phyloP scores from a whole-genome alignment of 1,140 invertebrate species.

The Leptoteleia sp. region DNA sequence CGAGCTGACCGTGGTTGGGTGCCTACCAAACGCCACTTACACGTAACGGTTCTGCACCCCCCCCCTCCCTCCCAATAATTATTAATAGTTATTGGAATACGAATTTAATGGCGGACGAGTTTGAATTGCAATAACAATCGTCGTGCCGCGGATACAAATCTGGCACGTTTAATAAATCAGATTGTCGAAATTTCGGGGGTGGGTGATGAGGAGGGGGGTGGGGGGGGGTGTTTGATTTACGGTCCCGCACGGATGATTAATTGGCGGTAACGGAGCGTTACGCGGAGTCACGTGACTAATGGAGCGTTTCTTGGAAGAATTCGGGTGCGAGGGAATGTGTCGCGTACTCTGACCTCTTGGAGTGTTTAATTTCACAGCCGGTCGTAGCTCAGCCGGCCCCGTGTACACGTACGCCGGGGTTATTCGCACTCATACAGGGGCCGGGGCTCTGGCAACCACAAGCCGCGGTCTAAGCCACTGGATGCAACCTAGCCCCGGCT shows the following conservation, averaged over 20 bases:
- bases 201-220: too few species aligned
- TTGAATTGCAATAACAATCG: constrained; percentile 41
- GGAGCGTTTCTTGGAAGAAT: constrained; percentile 34
- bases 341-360: constrained; percentile 53
- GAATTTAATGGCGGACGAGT: too few species aligned
- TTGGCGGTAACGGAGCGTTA: too few species aligned
- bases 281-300: constrained; percentile 26
- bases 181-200: constrained; percentile 25
- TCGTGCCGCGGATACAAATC: constrained; percentile 25
- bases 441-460: too few species aligned
- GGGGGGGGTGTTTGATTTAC: too few species aligned
- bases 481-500: constrained; percentile 66
- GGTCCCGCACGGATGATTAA: constrained; percentile 6
- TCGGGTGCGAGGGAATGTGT: constrained; percentile 26
- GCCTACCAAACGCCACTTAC: too few species aligned
- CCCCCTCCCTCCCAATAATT: constrained; percentile 22
- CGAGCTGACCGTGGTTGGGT: too few species aligned
- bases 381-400: constrained; percentile 51
- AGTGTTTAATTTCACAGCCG: constrained; percentile 66
- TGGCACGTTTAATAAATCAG: constrained; percentile 42
- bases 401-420: constrained; percentile 16
- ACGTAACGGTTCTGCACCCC: too few species aligned
- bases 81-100: constrained; percentile 36
- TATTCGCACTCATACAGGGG: constrained; percentile 36
- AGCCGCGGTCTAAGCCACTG: constrained; percentile 74